Evolutionary conservation across 1,140 invertebrate genomes (phyloP), one percentile per base, ranked within the genome.

Genomic region (Teleogryllus occipitalis): DNA sequence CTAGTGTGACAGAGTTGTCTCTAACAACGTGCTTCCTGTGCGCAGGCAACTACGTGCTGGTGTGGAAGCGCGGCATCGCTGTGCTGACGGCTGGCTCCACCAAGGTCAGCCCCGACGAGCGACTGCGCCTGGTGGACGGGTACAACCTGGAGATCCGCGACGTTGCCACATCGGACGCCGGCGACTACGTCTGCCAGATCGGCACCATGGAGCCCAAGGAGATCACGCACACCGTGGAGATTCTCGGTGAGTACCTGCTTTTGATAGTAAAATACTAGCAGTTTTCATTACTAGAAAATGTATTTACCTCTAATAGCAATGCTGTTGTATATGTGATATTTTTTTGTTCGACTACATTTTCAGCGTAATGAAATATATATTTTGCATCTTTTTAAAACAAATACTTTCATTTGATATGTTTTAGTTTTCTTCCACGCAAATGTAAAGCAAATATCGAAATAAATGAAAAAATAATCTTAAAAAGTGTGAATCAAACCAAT

Each of bases 171-270:
- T 85, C 87, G 82, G 89, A 90, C 82, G 88, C 88, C 21, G 89
- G 89, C 12, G 87, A 88, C 83, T 89, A 88, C 82, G 86, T 87
- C 65, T 89, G 88, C 83, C 89, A 90, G 81, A 86, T 90, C 10
- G 88, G 87, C 18, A 89, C 89, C 1, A 83, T 88, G 49, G 86
- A 87, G 80, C 88, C 88, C 7, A 85, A 85, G 76, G 89, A 90
- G 83, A 87, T 89, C 81, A 86, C 86, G 0, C 89, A 90, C 82
- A 89, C 88, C n/a, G 83, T 90, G 21, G 88, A 90, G 83, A 89
- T 90, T 80, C 83, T 90, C 47, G 89, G 89, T 90, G 83, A 87
- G 85, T 84, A 15, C 15, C 65, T 8, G 10, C 21, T 77, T 12
- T 5, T 65, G 10, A 65, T 65, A 39, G 27, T 2, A 5, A 39